A percentile compares a stretch with the other conserved stretches of the same genome.
Evolutionary conservation across 2,797 vertebrate genomes (phyloP).

Genomic region (Catostomus latipinnis): DNA sequence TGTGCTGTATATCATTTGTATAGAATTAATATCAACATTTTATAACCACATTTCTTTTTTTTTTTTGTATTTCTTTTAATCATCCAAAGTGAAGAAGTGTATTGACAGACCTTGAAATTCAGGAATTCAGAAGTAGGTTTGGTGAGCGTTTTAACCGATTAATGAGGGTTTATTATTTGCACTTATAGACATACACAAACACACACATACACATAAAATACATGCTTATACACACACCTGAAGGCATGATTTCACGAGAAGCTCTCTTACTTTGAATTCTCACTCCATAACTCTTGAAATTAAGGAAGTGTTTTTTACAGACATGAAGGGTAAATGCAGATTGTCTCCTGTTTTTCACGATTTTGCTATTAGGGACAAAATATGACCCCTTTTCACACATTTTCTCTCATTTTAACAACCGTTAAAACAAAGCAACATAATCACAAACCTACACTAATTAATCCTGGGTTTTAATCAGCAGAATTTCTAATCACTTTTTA

Average conservation of each 20-base stretch:
- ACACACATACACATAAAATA: constrained; percentile 21
- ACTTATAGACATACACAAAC: constrained; percentile 35
- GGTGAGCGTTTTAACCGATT: background rate
- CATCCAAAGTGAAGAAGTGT: constrained; percentile 66
- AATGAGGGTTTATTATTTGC: constrained; percentile 21
- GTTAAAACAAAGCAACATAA: background rate
- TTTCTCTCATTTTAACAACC: background rate
- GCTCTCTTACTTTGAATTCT: background rate
- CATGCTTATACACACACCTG: constrained; percentile 10
- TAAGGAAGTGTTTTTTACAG: no score
- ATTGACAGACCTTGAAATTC: constrained; percentile 59
- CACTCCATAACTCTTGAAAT: background rate
- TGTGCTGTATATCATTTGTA: constrained; percentile 90
- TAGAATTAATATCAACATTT: constrained; percentile 79
- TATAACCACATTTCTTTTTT: constrained; percentile 76
- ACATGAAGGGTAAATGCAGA: background rate
- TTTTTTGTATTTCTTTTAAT: constrained; percentile 65
- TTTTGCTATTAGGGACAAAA: background rate
- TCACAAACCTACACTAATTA: background rate
- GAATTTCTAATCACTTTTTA: background rate
- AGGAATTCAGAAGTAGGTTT: constrained; percentile 28
- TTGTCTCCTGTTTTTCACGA: background rate
- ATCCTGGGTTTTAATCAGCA: background rate
- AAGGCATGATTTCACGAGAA: constrained; percentile 8
- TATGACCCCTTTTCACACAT: background rate